Evolutionary conservation across 2,113 vertebrate genomes (phyloP).

Genomic region (Ailurus styani): DNA sequence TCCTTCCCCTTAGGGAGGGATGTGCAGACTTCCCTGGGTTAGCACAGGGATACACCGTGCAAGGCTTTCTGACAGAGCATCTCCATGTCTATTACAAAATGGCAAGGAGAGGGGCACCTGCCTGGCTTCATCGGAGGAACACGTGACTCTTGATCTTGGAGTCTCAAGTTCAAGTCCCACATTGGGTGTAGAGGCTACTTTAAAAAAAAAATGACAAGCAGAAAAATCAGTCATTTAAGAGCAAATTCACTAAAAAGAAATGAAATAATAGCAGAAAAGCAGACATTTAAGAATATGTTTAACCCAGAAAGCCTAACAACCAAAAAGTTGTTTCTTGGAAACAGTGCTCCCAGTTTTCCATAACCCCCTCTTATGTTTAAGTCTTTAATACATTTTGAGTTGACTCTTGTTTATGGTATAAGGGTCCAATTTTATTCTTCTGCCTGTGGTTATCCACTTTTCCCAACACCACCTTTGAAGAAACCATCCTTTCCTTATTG

Average conservation of each 20-base stretch:
- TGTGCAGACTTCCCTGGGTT: background rate
- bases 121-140: background rate
- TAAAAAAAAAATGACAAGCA: background rate
- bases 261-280: background rate
- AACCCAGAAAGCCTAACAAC: background rate
- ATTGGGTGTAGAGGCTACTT: background rate
- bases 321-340: background rate
- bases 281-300: background rate
- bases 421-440: no score
- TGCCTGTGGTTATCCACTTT: no score
- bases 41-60: background rate
- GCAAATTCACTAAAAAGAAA: background rate
- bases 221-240: background rate
- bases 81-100: background rate
- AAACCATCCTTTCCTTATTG: no score
- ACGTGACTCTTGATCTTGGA: background rate
- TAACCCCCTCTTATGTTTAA: background rate
- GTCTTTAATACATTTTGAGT: no score
- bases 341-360: background rate
- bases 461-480: no score
- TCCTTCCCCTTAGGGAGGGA: accelerated
- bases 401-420: no score
- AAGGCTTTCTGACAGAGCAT: background rate
- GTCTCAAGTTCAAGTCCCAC: background rate
- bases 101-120: background rate